A percentile compares a stretch with the other conserved stretches of the same genome.
Evolutionary conservation across 2,113 vertebrate genomes (phyloP).

Genomic region (Prunella fulvescens): DNA sequence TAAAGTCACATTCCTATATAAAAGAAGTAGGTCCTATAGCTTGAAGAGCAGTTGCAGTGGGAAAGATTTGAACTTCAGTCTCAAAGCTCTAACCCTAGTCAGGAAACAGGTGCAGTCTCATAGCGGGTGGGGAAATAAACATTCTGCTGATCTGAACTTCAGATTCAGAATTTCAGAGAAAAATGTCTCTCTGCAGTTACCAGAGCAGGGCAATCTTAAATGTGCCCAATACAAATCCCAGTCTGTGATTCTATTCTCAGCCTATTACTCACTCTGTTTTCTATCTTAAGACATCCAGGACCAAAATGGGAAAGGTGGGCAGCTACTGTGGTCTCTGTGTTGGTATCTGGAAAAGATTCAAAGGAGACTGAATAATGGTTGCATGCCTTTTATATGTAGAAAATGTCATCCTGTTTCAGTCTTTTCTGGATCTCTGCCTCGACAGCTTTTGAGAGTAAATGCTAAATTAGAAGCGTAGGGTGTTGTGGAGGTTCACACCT

Average conservation of each 20-base stretch:
- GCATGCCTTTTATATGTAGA: neutral
- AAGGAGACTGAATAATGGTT: neutral
- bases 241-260: neutral
- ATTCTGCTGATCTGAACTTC: neutral
- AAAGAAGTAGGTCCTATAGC: neutral
- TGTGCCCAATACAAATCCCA: neutral
- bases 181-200: neutral
- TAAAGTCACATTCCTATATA: neutral
- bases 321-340: neutral
- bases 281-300: neutral
- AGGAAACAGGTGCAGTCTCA: neutral
- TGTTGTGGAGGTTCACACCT: neutral
- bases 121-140: neutral
- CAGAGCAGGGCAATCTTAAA: neutral
- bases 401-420: neutral
- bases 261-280: neutral
- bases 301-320: neutral
- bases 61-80: neutral
- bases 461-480: neutral
- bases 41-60: neutral
- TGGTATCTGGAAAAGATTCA: neutral
- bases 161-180: neutral
- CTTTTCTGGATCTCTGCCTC: neutral
- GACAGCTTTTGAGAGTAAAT: neutral
- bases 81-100: neutral